A percentile compares a stretch with the other conserved stretches of the same genome.
These are phyloP conservation scores for Acronicta aceris DNA, from an alignment of 2,888 invertebrate genomes.

Conservation along the genomic window DNA sequence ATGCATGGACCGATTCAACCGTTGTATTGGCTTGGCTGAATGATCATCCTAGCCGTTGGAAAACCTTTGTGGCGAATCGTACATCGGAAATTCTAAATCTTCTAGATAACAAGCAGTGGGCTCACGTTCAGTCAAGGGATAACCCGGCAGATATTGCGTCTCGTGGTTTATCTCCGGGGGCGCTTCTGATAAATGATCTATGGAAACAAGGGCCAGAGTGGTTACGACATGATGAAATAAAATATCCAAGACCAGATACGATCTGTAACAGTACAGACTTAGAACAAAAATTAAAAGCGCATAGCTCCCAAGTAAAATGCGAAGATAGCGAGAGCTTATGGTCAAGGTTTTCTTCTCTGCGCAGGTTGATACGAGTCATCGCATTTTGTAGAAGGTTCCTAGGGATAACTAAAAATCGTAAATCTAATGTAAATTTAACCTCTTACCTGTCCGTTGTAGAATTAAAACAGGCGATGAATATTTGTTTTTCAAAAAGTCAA, in stretches of 20 bases:
- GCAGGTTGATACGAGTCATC: neutral
- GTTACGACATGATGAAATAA: neutral
- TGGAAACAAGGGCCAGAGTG: neutral
- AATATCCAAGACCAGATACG: neutral
- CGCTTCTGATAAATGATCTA: neutral
- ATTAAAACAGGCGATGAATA: no score
- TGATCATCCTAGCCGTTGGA: conserved; percentile 6
- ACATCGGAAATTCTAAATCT: neutral
- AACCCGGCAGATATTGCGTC: conserved; percentile 3
- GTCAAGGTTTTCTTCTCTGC: neutral
- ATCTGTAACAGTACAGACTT: neutral
- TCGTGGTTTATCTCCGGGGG: neutral
- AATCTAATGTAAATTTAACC: no score
- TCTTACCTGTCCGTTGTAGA: no score
- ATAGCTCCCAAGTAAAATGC: neutral
- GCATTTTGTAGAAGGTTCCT: neutral
- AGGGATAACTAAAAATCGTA: no score
- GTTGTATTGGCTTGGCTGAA: conserved; percentile 5
- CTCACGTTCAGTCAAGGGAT: neutral
- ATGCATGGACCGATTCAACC: conserved; percentile 2
- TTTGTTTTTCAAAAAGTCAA: no score
- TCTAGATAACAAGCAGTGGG: neutral
- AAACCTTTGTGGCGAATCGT: conserved; percentile 1
- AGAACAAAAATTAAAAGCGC: neutral
- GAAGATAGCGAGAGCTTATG: neutral